Evolutionary conservation across 2,113 vertebrate genomes (phyloP), one percentile per base, ranked within the genome.

Genomic region (Romanogobio albipinnatus): DNA sequence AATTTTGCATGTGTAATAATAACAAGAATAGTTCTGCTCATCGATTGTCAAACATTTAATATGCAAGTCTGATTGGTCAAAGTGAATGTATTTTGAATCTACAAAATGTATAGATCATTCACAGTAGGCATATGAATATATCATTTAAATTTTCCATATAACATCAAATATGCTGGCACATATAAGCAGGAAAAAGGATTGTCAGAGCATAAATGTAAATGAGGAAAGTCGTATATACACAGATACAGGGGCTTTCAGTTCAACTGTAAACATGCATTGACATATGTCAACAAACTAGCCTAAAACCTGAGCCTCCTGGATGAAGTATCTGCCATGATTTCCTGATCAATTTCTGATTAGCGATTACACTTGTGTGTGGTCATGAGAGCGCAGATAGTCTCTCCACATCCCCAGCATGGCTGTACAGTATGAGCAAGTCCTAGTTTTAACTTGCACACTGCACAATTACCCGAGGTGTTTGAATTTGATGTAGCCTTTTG

Each of bases 381-480:
- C 91, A 93, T 91, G 19, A 92, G 81, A 2, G 53, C 59, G 75
- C 93, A 94, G 73, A 94, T 91, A 73, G 86, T 91, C 73, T 91
- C 22, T 26, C 90, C 89, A 39, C 93, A 94, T 49, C 92, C 90
- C 93, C 93, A 94, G 81, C 93, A 94, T 11, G 8, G 15, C 49
- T 91, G 88, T 3, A 13, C 33, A 14, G 13, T 73, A 83, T 94
- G 93, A 39, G 74, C 83, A 19, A 86, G 84, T 6, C 82, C 88
- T 45, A 43, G 45, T 70, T 85, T 90, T 51, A 84, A 88, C 3
- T 86, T 92, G 88, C 93, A 94, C 47, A 91, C 36, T 10, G 75
- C 29, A 49, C 93, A 94, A 15, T 76, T 77, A 33, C 84, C 83
- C 1, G 11, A 78, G 6, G 11, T 53, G n/a, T 4, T 7, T 0